Conservation (phyloP, 1,140 invertebrate genomes). For the Ostrea edulis region DNA sequence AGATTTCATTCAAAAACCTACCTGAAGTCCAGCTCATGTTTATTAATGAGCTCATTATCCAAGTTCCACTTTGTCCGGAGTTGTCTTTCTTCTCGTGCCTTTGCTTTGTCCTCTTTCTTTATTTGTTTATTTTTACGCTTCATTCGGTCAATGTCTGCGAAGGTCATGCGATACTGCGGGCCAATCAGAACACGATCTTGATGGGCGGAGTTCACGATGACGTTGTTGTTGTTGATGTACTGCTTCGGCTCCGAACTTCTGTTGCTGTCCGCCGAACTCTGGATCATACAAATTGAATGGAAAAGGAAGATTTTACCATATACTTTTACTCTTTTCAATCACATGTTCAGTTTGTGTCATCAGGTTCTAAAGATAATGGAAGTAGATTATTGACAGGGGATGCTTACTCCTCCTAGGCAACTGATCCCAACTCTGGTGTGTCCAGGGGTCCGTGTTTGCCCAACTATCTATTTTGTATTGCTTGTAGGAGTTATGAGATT, state of each 20-base stretch:
- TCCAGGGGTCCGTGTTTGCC: too few relatives aligned
- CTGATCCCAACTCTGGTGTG: too few relatives aligned
- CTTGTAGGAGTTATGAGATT: too few relatives aligned
- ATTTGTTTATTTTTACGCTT: slow-evolving; percentile 61
- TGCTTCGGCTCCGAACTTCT: background rate
- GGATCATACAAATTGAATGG: background rate
- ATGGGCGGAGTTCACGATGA: slow-evolving; percentile 52
- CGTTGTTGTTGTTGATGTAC: slow-evolving; percentile 48
- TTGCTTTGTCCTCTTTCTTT: slow-evolving; percentile 75
- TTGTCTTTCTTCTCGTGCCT: slow-evolving; percentile 67
- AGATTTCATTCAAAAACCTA: slow-evolving; percentile 48
- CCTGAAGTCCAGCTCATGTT: slow-evolving; percentile 69
- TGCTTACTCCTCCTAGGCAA: too few relatives aligned
- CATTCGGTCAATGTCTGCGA: slow-evolving; percentile 67
- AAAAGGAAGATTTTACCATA: background rate
- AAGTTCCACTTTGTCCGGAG: slow-evolving; percentile 74
- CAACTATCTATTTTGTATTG: too few relatives aligned
- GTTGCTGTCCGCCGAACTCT: background rate
- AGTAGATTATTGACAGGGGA: too few relatives aligned
- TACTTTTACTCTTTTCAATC: too few relatives aligned
- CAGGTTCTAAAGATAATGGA: too few relatives aligned
- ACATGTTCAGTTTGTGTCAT: too few relatives aligned
- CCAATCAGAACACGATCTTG: slow-evolving; percentile 62
- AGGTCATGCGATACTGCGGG: slow-evolving; percentile 71
- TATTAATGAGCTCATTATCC: slow-evolving; percentile 70